Evolutionary conservation across 2,797 vertebrate species (phyloP).

Genomic region (Eidolon dupreanum): DNA sequence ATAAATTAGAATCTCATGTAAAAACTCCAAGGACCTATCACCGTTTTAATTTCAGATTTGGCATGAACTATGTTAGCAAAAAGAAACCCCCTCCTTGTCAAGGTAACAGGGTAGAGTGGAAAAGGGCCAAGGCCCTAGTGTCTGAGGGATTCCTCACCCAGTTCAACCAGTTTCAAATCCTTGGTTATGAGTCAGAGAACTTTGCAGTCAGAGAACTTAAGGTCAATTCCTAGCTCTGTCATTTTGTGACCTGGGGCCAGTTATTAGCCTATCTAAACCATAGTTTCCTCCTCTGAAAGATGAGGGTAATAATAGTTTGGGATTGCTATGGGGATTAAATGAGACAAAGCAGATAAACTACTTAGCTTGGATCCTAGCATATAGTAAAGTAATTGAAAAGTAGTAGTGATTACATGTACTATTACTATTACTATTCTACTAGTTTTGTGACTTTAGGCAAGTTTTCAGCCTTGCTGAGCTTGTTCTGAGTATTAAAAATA

Average conservation of each 20-base stretch:
- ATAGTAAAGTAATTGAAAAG: not conserved
- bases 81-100: slow-evolving; percentile 54
- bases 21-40: slow-evolving; percentile 52
- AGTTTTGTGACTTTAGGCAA: not conserved
- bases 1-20: slow-evolving; percentile 69
- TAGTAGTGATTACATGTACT: too few species aligned
- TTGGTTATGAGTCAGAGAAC: not conserved
- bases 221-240: not conserved
- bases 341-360: not conserved
- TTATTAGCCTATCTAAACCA: not conserved
- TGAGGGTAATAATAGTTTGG: not conserved
- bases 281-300: not conserved
- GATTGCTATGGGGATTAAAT: not conserved
- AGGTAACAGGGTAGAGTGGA: not conserved
- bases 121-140: too few species aligned
- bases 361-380: not conserved
- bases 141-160: not conserved
- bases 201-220: not conserved
- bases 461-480: not conserved
- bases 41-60: slow-evolving; percentile 69
- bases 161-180: not conserved
- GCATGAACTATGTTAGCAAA: slow-evolving; percentile 54
- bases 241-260: not conserved
- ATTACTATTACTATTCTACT: not conserved
- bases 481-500: not conserved